Base-by-base conservation (phyloP, 2,888 invertebrate species). In the Phorcus lineatus region DNA sequence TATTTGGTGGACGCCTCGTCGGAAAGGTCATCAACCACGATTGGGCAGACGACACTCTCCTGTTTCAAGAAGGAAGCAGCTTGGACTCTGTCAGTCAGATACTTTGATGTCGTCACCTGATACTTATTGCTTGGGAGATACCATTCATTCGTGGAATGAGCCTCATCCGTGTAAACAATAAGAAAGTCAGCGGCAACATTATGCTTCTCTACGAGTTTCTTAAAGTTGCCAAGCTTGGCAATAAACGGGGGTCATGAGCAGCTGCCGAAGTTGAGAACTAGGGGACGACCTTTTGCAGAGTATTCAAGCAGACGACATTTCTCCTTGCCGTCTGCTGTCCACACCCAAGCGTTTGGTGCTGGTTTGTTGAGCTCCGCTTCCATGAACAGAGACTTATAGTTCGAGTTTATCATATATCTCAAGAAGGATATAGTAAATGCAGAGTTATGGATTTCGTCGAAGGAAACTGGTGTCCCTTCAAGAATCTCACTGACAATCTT, bases 191-290 rank as follows among this genome's bases (percentile, higher is more conserved):
- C 89, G n/a, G 80, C 79, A 24, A 82, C 52, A 28, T 82, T 67
- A 82, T 86, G 90, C 83, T 86, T 84, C 78, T 83, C 81, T 66
- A 88, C 87, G 74, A 90, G 70, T 79, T 86, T 74, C 53, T 86
- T 86, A 82, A 90, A 89, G 67, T 81, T 79, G 79, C 82, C 84
- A 80, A 90, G 86, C 81, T 87, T 87, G 57, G 82, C 88, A 85
- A 90, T 86, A 81, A 89, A 91, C 75, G 90, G 90, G 19, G 88
- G 88, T 90, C 91, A 91, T 79, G 88, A 87, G 78, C 91, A 90
- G 82, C 91, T 91, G 22, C 91, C 91, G 75, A 91, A 91, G 83
- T 88, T 90, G 16, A 91, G 76, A 9, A 91, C 86, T 47, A 91
- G 87, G 52, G 90, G 90, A n/a, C 91, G 83, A 0, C 82, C 86